Percentiles rank a stretch among this genome's conserved stretches.
These are phyloP conservation scores for Carcinoscorpius rotundicauda DNA, from an alignment of 1,140 invertebrate genomes.

Conservation along the genomic window DNA sequence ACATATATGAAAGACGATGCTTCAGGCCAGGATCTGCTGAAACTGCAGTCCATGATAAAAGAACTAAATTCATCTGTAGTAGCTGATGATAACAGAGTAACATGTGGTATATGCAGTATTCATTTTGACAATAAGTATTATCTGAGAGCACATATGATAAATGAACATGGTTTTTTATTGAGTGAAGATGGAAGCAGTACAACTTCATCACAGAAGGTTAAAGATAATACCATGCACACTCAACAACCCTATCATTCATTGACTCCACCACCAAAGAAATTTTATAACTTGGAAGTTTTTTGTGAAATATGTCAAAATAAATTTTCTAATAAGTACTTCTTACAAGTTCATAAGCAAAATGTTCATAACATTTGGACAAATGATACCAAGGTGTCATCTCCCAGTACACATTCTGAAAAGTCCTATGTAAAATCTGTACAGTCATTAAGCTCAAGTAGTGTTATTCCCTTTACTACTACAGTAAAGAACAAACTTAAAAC, in stretches of 20 bases:
- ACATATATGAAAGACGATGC: conserved; percentile 19
- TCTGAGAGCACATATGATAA: conserved; percentile 45
- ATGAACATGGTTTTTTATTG: conserved; percentile 42
- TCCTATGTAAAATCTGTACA: conserved; percentile 26
- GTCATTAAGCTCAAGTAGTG: not conserved
- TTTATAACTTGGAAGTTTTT: conserved; percentile 33
- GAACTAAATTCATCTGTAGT: conserved; percentile 53
- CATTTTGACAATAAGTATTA: conserved; percentile 45
- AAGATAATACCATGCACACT: not conserved
- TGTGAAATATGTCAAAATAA: conserved; percentile 47
- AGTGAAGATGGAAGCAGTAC: conserved; percentile 29
- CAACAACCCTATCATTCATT: too few relatives aligned
- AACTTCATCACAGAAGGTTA: conserved; percentile 6
- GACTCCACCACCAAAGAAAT: too few relatives aligned
- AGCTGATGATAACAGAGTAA: conserved; percentile 26
- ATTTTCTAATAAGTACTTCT: conserved; percentile 45
- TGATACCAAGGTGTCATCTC: not conserved
- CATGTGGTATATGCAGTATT: conserved; percentile 44
- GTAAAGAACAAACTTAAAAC: not conserved
- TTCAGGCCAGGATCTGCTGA: conserved; percentile 57
- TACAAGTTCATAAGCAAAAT: conserved; percentile 46
- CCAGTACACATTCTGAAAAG: too few relatives aligned
- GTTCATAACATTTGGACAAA: conserved; percentile 33
- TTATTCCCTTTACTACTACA: not conserved
- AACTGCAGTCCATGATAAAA: conserved; percentile 80